Evolutionary conservation across 2,888 invertebrate species (phyloP).

Genomic region (Tubulanus polymorphus): DNA sequence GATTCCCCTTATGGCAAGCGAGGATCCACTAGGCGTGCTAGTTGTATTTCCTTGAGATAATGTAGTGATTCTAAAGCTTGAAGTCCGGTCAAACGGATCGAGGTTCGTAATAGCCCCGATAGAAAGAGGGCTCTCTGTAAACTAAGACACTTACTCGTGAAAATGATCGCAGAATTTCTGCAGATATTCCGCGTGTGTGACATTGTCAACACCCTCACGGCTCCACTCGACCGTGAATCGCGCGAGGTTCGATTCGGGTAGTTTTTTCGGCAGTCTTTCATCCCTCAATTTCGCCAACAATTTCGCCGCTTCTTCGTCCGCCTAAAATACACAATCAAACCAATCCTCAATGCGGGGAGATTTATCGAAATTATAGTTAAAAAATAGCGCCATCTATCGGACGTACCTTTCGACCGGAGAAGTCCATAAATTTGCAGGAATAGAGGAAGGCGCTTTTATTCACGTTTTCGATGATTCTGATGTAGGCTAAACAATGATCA

Average conservation of each 20-base stretch:
- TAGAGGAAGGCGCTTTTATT: conserved; percentile 79
- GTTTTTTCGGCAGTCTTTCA: conserved; percentile 69
- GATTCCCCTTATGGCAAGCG: too few species aligned
- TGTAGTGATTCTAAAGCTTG: too few species aligned
- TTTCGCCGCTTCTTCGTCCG: conserved; percentile 90
- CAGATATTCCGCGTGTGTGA: conserved; percentile 89
- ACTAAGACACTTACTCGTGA: too few species aligned
- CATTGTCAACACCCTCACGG: conserved; percentile 77
- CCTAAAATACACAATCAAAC: too few species aligned
- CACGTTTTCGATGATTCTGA: conserved; percentile 92
- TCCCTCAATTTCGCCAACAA: conserved; percentile 83
- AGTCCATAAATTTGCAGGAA: conserved; percentile 92
- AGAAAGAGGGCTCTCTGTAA: too few species aligned
- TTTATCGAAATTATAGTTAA: too few species aligned
- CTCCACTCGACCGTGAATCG: conserved; percentile 87
- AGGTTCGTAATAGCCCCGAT: too few species aligned
- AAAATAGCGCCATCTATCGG: too few species aligned
- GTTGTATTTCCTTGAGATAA: too few species aligned
- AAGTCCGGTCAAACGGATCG: too few species aligned
- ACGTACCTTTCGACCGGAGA: conserved; percentile 71
- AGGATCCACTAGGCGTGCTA: too few species aligned
- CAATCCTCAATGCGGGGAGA: too few species aligned
- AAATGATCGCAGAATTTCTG: conserved; percentile 92
- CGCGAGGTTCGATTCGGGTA: conserved; percentile 30
- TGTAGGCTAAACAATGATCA: conserved; percentile 90